A percentile compares a stretch with the other conserved stretches of the same genome.
phyloP scores from a whole-genome alignment of 2,888 invertebrate genomes.

The Tricholauxania praeusta region DNA sequence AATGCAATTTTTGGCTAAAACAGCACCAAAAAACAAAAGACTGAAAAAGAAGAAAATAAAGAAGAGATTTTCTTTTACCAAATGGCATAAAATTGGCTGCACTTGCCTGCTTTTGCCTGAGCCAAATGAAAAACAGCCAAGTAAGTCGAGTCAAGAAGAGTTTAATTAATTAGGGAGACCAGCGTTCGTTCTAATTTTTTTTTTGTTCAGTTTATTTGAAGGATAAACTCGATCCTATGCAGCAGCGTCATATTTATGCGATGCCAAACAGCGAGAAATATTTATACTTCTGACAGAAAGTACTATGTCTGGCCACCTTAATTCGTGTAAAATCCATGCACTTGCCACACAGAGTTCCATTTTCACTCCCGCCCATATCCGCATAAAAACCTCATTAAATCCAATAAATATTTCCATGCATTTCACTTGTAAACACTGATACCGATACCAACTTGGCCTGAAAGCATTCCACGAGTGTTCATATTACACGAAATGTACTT shows the following conservation, averaged over 20 bases:
- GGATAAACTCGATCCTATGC: background rate
- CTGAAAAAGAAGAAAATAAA: background rate
- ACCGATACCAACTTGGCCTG: conserved; percentile 28
- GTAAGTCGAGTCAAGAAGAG: background rate
- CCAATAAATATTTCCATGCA: conserved; percentile 41
- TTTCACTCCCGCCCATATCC: conserved; percentile 17
- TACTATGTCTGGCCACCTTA: conserved; percentile 12
- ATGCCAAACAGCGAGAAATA: background rate
- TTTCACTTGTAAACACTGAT: conserved; percentile 17
- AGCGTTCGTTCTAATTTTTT: background rate
- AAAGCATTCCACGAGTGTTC: conserved; percentile 8
- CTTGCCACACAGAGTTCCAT: conserved; percentile 18
- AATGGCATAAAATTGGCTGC: conserved; percentile 15
- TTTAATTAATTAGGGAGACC: conserved; percentile 24
- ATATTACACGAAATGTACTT: conserved; percentile 31
- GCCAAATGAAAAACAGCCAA: no score
- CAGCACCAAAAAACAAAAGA: background rate
- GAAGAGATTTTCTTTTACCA: conserved; percentile 12
- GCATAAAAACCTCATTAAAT: conserved; percentile 41
- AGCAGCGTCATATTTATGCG: background rate
- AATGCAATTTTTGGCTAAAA: conserved; percentile 26
- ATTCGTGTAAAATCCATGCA: conserved; percentile 2
- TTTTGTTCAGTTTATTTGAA: background rate
- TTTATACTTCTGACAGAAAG: background rate
- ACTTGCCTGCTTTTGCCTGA: background rate